Conservation (phyloP, 2,888 invertebrate genomes). For the Coremacera marginata region DNA sequence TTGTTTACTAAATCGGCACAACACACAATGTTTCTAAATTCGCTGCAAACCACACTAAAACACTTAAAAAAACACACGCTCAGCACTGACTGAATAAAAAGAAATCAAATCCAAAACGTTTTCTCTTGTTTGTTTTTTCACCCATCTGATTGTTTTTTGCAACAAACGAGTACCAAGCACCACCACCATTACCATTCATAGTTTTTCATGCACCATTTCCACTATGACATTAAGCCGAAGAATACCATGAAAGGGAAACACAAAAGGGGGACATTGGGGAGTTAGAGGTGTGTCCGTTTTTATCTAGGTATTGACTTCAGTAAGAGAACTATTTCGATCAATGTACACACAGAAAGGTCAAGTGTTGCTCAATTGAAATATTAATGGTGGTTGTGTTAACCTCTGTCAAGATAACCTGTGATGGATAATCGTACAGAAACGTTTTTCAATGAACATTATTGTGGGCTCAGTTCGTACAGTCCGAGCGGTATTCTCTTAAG, state of each 20-base stretch:
- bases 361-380: constrained; percentile 59
- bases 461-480: not conserved
- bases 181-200: not conserved
- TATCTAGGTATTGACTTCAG: not conserved
- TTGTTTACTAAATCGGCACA: constrained; percentile 7
- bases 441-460: not conserved
- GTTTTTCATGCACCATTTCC: not conserved
- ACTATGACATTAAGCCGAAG: not conserved
- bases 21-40: not conserved
- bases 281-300: not conserved
- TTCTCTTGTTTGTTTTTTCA: not conserved
- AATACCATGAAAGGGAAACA: not conserved
- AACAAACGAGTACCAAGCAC: not conserved
- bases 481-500: too few species aligned
- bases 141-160: not conserved
- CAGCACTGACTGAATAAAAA: constrained; percentile 54
- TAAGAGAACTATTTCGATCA: constrained; percentile 63
- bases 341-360: constrained; percentile 62
- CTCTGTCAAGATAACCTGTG: constrained; percentile 5
- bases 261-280: not conserved
- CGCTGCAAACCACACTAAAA: constrained; percentile 27
- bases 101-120: constrained; percentile 25
- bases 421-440: constrained; percentile 26
- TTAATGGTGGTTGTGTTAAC: constrained; percentile 33
- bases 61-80: constrained; percentile 54